phyloP scores from a whole-genome alignment of 2,888 invertebrate species.

The Aphodius sticticus region DNA sequence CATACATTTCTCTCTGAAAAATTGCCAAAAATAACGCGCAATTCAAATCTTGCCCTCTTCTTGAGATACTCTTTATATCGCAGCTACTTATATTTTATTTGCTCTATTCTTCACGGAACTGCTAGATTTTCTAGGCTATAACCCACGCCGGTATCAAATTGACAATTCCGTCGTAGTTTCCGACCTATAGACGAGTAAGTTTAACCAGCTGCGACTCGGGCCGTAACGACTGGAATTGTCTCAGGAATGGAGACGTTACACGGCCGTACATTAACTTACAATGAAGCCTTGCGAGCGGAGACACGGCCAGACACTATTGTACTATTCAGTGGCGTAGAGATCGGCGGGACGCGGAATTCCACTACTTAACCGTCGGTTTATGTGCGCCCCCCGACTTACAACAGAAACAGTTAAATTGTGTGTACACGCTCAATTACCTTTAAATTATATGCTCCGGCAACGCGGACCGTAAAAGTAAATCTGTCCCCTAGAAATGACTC shows the following conservation, averaged over 20 bases:
- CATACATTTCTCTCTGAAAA: no score
- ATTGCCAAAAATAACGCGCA: no score
- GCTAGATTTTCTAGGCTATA: not conserved
- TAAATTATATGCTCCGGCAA: slow-evolving; percentile 34
- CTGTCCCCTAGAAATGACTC: slow-evolving; percentile 8
- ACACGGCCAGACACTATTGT: not conserved
- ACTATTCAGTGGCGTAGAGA: not conserved
- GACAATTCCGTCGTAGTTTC: not conserved
- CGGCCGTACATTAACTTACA: not conserved
- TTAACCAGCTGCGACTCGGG: not conserved
- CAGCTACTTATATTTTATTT: not conserved
- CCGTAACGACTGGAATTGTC: not conserved
- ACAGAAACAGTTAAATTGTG: slow-evolving; percentile 17
- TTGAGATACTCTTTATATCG: no score
- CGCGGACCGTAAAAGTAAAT: slow-evolving; percentile 35
- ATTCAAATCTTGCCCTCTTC: no score
- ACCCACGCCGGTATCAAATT: not conserved
- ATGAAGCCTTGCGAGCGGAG: not conserved
- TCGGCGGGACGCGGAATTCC: not conserved
- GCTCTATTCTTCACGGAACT: not conserved
- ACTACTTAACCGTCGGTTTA: slow-evolving; percentile 29
- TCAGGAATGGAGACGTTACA: not conserved
- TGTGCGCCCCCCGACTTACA: slow-evolving; percentile 22
- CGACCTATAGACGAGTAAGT: not conserved
- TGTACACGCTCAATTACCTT: slow-evolving; percentile 32